Evolutionary conservation across 2,888 invertebrate species (phyloP), one percentile per base, ranked within the genome.

Genomic region (Trichacis sp.): DNA sequence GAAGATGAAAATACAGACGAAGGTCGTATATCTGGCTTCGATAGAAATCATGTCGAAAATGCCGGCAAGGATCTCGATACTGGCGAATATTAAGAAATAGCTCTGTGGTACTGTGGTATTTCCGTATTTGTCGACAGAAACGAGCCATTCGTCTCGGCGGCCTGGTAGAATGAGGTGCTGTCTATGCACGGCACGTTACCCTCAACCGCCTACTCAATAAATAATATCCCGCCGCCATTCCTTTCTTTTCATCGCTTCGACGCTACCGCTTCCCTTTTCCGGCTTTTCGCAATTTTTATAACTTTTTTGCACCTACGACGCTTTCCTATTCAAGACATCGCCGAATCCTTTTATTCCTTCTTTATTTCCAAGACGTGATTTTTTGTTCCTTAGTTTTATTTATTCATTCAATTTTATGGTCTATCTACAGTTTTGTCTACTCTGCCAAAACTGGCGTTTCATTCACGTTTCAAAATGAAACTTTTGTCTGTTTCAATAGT

Each of bases 1-100:
- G 12, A 40, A 40, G 40, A 14, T 2, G 4, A 4, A 49, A 29
- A 14, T 11, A n/a, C n/a, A 30, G 30, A 3, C 1, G 29, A 12
- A 33, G 12, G 12, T 24, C 24, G 24, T n/a, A 30, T 33, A 6
- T 49, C 8, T 12, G 17, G 30, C 49, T 30, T 18, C 14, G 30
- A 49, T 24, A 12, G 36, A 5, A 33, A 43, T 5, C 43, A 42
- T 11, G 46, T 45, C 56, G 40, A 15, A 40, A 40, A 40, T 40
- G 15, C 12, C 9, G 40, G 40, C 4, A 15, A 40, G n/a, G 57
- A 54, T 61, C 61, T 53, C 70, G 73, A 75, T 79, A 79, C 74
- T 73, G 75, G 73, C 78, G 80, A 80, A 82, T 81, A 81, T 82
- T 81, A 80, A 82, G 81, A 80, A 82, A 82, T 82, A 78, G 77